These are phyloP conservation scores for Nipponacmea schrenckii DNA, from an alignment of 2,888 invertebrate species.

Conservation along the genomic window DNA sequence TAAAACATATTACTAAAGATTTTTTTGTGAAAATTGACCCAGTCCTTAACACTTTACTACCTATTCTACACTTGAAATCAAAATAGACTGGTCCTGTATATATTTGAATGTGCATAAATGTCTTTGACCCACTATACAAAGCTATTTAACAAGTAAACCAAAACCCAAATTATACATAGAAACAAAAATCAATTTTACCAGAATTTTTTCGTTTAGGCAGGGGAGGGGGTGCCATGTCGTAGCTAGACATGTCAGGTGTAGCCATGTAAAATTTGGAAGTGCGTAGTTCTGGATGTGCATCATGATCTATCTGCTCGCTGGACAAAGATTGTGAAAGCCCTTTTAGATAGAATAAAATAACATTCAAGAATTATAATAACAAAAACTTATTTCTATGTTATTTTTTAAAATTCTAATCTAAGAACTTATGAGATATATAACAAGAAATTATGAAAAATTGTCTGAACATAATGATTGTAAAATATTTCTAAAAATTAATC, in stretches of 20 bases:
- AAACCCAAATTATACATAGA: no score
- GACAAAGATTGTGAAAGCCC: slow-evolving; percentile 5
- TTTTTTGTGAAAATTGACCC: no score
- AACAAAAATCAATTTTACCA: neutral
- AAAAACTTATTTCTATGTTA: neutral
- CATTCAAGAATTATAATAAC: neutral
- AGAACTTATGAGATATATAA: neutral
- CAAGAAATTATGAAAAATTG: neutral
- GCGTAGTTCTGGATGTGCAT: neutral
- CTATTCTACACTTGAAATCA: no score
- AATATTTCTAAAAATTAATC: no score
- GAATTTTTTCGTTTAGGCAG: neutral
- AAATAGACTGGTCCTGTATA: no score
- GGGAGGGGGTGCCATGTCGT: neutral
- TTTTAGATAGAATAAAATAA: neutral
- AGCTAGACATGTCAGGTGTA: neutral
- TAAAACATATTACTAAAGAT: no score
- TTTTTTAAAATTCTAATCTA: neutral
- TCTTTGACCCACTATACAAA: no score
- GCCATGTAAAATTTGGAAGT: neutral
- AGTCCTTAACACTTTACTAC: no score
- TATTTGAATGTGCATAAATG: no score
- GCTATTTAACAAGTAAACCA: no score
- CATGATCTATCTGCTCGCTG: neutral
- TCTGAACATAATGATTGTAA: no score